A percentile compares a stretch with the other conserved stretches of the same genome.
Evolutionary conservation across 1,140 invertebrate genomes (phyloP).

Genomic region (Triops longicaudatus): DNA sequence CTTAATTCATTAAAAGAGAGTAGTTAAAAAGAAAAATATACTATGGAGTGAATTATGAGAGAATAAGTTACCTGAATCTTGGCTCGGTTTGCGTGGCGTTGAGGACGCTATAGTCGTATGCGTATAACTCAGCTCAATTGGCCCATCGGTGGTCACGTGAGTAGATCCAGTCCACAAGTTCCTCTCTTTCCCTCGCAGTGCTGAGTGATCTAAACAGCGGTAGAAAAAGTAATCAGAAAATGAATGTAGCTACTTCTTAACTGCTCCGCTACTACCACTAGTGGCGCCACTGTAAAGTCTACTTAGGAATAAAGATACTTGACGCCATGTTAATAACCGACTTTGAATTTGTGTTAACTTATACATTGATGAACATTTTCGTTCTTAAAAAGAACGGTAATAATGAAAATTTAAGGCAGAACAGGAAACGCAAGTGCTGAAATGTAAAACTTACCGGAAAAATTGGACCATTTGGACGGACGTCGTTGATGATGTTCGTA

Average conservation of each 20-base stretch:
- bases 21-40: background rate
- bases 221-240: background rate
- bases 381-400: no score
- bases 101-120: background rate
- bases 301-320: no score
- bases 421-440: no score
- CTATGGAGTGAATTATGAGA: background rate
- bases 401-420: no score
- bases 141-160: background rate
- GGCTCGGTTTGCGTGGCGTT: background rate
- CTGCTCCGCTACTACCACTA: no score
- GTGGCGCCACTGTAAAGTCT: no score
- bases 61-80: background rate
- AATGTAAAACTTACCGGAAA: conserved; percentile 23
- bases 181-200: background rate
- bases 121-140: background rate
- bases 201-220: background rate
- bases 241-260: no score
- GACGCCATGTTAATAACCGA: no score
- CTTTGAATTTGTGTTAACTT: no score
- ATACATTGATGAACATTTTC: no score
- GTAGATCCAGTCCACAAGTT: background rate
- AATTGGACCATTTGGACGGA: conserved; percentile 26
- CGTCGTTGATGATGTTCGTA: conserved; percentile 20
- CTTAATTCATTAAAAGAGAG: background rate